Conservation (phyloP, 2,888 invertebrate genomes). For the Ganaspis brasiliensis region DNA sequence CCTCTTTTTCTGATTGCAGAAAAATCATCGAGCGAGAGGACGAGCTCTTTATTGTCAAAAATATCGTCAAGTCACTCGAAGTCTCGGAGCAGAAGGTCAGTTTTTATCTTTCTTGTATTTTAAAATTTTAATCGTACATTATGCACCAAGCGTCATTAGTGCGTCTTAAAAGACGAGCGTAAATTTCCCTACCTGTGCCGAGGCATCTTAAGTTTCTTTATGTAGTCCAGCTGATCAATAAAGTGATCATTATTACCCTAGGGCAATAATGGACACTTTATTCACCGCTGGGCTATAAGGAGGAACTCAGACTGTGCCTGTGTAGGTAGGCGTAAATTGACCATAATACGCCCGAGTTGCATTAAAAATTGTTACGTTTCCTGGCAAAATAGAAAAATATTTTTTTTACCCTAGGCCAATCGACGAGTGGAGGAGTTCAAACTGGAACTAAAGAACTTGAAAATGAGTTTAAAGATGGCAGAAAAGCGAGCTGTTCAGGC, state of each 20-base stretch:
- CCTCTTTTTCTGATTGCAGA: conserved; percentile 61
- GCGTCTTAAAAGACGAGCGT: too few species aligned
- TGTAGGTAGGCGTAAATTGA: too few species aligned
- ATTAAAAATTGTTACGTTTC: too few species aligned
- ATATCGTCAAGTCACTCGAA: conserved; percentile 78
- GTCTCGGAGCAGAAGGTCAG: conserved; percentile 79
- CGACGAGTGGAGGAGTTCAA: conserved; percentile 78
- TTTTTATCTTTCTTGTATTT: not conserved
- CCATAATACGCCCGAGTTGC: too few species aligned
- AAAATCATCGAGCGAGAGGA: conserved; percentile 79
- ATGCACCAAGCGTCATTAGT: not conserved
- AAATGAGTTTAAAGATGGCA: conserved; percentile 73
- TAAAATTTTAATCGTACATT: too few species aligned
- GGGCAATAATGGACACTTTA: too few species aligned
- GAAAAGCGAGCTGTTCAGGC: conserved; percentile 78
- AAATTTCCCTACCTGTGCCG: too few species aligned
- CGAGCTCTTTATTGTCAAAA: conserved; percentile 79
- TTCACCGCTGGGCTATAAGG: too few species aligned
- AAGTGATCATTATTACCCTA: too few species aligned
- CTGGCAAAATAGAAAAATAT: not conserved
- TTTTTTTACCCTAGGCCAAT: conserved; percentile 72
- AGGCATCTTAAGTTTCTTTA: too few species aligned
- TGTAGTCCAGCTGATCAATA: too few species aligned
- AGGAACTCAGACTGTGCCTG: too few species aligned
- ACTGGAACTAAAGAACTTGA: conserved; percentile 74